A percentile compares a stretch with the other conserved stretches of the same genome.
Evolutionary conservation across 2,797 vertebrate genomes (phyloP).

Genomic region (Ctenochaetus hawaiiensis): DNA sequence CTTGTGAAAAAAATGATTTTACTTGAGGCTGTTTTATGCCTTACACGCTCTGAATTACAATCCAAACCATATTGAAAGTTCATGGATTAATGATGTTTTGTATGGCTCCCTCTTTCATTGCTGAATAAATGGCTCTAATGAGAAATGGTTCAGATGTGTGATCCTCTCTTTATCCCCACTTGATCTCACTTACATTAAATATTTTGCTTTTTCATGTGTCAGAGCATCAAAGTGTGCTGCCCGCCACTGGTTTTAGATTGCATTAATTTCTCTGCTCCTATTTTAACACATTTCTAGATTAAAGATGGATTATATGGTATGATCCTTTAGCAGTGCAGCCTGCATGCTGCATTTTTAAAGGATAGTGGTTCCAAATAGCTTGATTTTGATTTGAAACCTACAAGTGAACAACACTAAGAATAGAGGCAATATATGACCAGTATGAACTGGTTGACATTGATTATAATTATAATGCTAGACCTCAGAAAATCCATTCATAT

Average conservation of each 20-base stretch:
- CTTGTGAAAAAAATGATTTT: slow-evolving; percentile 30
- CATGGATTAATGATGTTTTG: slow-evolving; percentile 56
- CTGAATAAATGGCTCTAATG: slow-evolving; percentile 66
- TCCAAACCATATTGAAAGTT: slow-evolving; percentile 28
- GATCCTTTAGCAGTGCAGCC: too few species aligned
- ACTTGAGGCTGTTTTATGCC: slow-evolving; percentile 24
- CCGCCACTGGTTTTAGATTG: slow-evolving; percentile 4
- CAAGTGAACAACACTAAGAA: too few species aligned
- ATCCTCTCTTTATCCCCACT: slow-evolving; percentile 55
- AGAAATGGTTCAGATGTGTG: slow-evolving; percentile 51
- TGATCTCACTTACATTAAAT: slow-evolving; percentile 40
- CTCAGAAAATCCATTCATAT: too few species aligned
- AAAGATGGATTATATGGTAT: not conserved
- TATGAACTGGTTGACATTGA: too few species aligned
- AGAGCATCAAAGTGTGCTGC: not conserved
- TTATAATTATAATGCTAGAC: too few species aligned
- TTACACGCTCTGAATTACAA: slow-evolving; percentile 29
- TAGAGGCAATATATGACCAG: too few species aligned
- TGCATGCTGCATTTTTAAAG: too few species aligned
- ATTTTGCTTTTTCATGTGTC: slow-evolving; percentile 8
- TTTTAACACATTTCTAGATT: slow-evolving; percentile 1
- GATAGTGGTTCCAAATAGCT: too few species aligned
- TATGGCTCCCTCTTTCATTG: slow-evolving; percentile 53
- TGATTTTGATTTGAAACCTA: too few species aligned
- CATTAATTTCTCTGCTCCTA: slow-evolving; percentile 9